Base-by-base conservation (phyloP, 2,113 vertebrate genomes). In the Psophia crepitans region DNA sequence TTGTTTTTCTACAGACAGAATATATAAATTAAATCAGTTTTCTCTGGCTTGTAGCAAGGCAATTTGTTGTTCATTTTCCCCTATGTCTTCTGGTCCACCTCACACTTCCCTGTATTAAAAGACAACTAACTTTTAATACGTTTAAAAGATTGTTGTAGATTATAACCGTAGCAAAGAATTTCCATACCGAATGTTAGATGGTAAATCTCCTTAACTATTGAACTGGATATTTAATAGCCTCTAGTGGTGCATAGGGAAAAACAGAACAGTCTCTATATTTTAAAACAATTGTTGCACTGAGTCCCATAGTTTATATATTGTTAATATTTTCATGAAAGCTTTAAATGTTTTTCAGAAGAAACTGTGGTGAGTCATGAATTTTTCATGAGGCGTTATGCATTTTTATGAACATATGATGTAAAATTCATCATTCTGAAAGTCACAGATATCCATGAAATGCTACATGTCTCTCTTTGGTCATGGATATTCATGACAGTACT, bases 241-340 rank as follows among this genome's bases (percentile, higher is more conserved):
- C 41, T 95, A 68, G 60, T 44, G 63, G n/a, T 88, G 49, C 1
- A 0, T 64, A 89, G 33, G 2, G 1, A 81, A 80, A 84, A 92
- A 33, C 49, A 68, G 63, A 93, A 39, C 37, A 77, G 65, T 89
- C 39, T 91, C 76, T 92, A 48, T 93, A 95, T 96, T 96, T 96
- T 90, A 90, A 90, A 96, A 89, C 85, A 86, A 92, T 92, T 88
- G 68, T 92, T 90, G 76, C 46, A 53, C 48, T 24, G 61, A 63
- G 79, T 84, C 71, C 73, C 80, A 33, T 92, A 89, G 90, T 96
- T 96, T 95, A 89, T 96, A 80, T 95, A 90, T 92, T 96, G 82
- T 96, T 96, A 96, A 96, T 94, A 90, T 96, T 96, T 96, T 93
- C 95, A 90, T 94, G 92, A 95, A 96, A 95, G 83, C 89, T 94